These are phyloP conservation scores for Melikaiella ostensackeni DNA, from an alignment of 2,888 invertebrate genomes.

Conservation along the genomic window DNA sequence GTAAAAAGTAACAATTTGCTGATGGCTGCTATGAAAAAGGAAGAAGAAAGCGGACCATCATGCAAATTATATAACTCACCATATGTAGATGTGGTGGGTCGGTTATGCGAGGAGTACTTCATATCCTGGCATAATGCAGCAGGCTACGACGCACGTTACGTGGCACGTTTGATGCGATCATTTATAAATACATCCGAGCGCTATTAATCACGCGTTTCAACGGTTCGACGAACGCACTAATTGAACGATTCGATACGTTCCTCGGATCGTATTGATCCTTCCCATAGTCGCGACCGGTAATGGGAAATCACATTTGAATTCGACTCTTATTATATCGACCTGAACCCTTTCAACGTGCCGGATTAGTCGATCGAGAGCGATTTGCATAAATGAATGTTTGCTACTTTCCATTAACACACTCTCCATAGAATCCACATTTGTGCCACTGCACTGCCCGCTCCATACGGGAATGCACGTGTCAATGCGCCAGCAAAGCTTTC, in stretches of 20 bases:
- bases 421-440: constrained; percentile 23
- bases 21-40: neutral
- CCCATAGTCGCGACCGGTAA: constrained; percentile 16
- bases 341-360: constrained; percentile 29
- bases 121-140: constrained; percentile 33
- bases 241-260: constrained; percentile 46
- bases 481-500: neutral
- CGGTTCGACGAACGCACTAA: constrained; percentile 44
- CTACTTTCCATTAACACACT: constrained; percentile 38
- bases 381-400: constrained; percentile 37
- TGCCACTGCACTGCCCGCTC: neutral
- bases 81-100: constrained; percentile 2
- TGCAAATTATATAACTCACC: constrained; percentile 5
- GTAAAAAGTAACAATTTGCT: neutral
- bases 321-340: constrained; percentile 35
- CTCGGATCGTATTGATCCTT: constrained; percentile 31
- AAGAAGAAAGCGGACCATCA: neutral
- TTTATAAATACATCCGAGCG: constrained; percentile 44
- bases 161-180: constrained; percentile 37
- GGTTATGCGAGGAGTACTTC: constrained; percentile 10
- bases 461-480: neutral
- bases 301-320: constrained; percentile 31
- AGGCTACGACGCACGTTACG: constrained; percentile 2
- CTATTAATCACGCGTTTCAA: constrained; percentile 44
- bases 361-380: constrained; percentile 31